Percentiles rank a stretch among this genome's conserved stretches.
phyloP scores from a whole-genome alignment of 2,797 vertebrate species.

The Chromobotia macracanthus region DNA sequence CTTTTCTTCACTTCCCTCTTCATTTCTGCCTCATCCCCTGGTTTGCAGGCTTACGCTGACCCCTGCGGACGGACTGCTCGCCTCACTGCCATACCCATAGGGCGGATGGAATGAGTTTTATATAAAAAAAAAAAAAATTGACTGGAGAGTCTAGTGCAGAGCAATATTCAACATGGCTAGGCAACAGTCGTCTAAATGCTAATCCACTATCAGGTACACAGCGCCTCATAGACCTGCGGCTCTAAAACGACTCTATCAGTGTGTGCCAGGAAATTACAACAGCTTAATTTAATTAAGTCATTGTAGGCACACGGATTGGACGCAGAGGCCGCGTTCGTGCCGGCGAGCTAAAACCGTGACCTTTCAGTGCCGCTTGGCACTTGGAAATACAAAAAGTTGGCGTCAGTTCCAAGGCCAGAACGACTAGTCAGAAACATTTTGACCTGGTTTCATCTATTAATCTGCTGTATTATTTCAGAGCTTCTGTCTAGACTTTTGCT shows the following conservation, averaged over 20 bases:
- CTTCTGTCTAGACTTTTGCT: neutral
- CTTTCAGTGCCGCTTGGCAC: neutral
- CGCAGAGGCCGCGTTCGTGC: neutral
- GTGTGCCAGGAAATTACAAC: constrained; percentile 40
- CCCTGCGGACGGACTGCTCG: neutral
- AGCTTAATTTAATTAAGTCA: constrained; percentile 46
- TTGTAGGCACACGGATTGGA: neutral
- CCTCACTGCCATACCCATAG: constrained; percentile 3
- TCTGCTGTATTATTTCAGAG: neutral
- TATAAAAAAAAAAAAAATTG: neutral
- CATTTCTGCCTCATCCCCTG: constrained; percentile 3
- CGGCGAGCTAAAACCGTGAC: neutral
- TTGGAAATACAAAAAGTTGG: constrained; percentile 2
- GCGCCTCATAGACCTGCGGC: constrained; percentile 32
- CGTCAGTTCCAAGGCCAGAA: neutral
- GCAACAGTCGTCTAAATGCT: constrained; percentile 52
- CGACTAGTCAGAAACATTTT: neutral
- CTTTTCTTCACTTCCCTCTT: neutral
- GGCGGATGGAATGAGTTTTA: constrained; percentile 35
- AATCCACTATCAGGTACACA: constrained; percentile 48
- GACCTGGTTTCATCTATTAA: constrained; percentile 19
- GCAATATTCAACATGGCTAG: constrained; percentile 37
- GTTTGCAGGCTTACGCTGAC: neutral
- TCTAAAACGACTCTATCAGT: constrained; percentile 23
- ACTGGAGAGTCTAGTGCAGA: constrained; percentile 21